Evolutionary conservation across 2,797 vertebrate species (phyloP).

Genomic region (Gobio occitaniae): DNA sequence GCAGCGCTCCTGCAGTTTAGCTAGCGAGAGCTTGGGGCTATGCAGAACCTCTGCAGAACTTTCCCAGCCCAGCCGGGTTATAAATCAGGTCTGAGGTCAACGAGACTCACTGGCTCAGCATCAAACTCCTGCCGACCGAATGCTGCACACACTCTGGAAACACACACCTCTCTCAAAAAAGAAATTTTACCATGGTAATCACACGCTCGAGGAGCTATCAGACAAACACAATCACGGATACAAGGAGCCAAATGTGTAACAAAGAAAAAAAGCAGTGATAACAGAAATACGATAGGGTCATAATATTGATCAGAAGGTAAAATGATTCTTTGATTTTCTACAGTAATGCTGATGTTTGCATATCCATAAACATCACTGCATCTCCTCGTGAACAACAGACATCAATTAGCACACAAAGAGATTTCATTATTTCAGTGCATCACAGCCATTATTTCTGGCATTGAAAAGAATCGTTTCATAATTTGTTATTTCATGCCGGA

Average conservation of each 20-base stretch:
- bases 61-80: not conserved
- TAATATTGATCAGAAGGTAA: constrained; percentile 40
- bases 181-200: not conserved
- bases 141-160: not conserved
- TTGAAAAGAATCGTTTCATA: constrained; percentile 27
- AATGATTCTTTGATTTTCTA: constrained; percentile 10
- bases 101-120: constrained; percentile 7
- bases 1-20: constrained; percentile 1
- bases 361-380: not conserved
- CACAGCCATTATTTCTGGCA: not conserved
- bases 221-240: not conserved
- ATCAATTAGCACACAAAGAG: constrained; percentile 12
- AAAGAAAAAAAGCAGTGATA: constrained; percentile 23
- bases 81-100: constrained; percentile 46
- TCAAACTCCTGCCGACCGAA: not conserved
- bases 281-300: constrained; percentile 33
- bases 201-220: not conserved
- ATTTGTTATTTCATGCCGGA: constrained; percentile 3
- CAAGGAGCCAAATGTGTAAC: constrained; percentile 6
- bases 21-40: not conserved
- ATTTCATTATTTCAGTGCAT: not conserved
- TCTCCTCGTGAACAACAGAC: not conserved
- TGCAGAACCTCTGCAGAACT: constrained; percentile 37
- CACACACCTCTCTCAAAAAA: constrained; percentile 12
- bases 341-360: constrained; percentile 31